Evolutionary conservation across 2,797 vertebrate species (phyloP).

Genomic region (Hephaestus fuliginosus): DNA sequence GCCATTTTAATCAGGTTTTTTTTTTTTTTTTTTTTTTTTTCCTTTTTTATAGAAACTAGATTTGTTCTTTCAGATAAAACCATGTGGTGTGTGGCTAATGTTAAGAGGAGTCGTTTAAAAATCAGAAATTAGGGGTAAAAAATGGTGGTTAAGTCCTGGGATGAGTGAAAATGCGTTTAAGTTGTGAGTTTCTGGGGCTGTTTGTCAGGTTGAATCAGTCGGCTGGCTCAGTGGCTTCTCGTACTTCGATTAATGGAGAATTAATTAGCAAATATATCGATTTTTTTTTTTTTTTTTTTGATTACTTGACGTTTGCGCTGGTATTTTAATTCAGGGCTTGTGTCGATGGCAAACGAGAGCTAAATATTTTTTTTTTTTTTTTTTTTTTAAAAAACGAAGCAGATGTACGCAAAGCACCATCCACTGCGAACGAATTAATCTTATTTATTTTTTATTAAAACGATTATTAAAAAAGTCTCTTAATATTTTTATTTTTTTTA

Average conservation of each 20-base stretch:
- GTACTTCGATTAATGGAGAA: neutral
- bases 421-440: constrained; percentile 47
- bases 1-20: constrained; percentile 78
- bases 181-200: neutral
- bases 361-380: neutral
- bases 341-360: neutral
- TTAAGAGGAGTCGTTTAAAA: neutral
- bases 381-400: constrained; percentile 32
- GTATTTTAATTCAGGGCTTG: neutral
- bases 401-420: constrained; percentile 79
- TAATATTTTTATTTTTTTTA: too few species aligned
- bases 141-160: neutral
- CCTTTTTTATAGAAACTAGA: constrained; percentile 46
- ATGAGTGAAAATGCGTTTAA: neutral
- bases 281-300: neutral
- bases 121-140: neutral
- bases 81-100: constrained; percentile 15
- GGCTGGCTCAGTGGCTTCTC: constrained; percentile 2
- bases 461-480: neutral
- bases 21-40: constrained; percentile 27
- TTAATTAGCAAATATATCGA: neutral
- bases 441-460: neutral
- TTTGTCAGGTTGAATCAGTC: constrained; percentile 17
- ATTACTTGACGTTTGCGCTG: neutral
- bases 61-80: constrained; percentile 25